A percentile compares a stretch with the other conserved stretches of the same genome.
Conservation (phyloP, 2,113 vertebrate species). For the Notothenia coriiceps region DNA sequence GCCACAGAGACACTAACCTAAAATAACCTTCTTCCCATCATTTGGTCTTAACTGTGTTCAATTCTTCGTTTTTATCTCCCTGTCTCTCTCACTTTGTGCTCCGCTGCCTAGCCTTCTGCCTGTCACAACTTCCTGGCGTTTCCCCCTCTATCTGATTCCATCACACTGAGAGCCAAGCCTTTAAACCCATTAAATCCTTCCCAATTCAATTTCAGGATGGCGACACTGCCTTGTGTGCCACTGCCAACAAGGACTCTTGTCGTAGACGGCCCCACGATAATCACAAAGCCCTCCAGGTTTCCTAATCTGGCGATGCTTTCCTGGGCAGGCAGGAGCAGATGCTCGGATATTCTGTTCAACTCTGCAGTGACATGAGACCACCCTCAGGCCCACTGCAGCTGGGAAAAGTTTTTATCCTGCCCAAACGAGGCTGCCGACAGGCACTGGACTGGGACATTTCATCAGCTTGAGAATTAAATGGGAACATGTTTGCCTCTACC, state of each 20-base stretch:
- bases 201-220: conserved; percentile 63
- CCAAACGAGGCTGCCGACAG: conserved; percentile 13
- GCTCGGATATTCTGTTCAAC: conserved; percentile 37
- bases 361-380: conserved; percentile 40
- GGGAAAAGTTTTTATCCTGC: conserved; percentile 21
- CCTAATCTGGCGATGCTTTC: conserved; percentile 47
- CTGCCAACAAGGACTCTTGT: conserved; percentile 42
- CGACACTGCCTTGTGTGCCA: conserved; percentile 29
- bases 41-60: background rate
- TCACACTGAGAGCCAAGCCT: conserved; percentile 67
- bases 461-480: conserved; percentile 41
- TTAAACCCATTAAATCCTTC: conserved; percentile 68
- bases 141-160: conserved; percentile 58
- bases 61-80: background rate
- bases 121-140: conserved; percentile 48
- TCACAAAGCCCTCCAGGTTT: conserved; percentile 50
- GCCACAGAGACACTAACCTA: background rate
- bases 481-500: background rate
- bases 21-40: background rate
- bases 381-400: conserved; percentile 31
- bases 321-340: conserved; percentile 47
- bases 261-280: conserved; percentile 51
- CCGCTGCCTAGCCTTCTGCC: conserved; percentile 21
- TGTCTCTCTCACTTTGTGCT: background rate
- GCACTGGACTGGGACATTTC: conserved; percentile 29